Evolutionary conservation across 2,113 vertebrate genomes (phyloP).

Genomic region (Chroicocephalus ridibundus): DNA sequence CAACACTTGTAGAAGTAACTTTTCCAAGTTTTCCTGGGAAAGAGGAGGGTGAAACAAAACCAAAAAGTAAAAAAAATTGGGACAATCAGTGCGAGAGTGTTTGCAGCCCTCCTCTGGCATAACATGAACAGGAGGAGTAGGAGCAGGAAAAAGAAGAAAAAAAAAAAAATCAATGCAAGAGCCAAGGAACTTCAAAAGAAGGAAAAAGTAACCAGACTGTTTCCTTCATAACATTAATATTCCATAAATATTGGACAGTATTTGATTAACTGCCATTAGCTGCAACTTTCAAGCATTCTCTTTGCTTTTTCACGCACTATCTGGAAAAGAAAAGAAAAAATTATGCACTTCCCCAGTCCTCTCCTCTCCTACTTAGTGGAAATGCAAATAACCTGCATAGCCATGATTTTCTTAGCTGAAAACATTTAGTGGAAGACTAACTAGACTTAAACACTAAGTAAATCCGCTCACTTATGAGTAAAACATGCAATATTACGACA

Average conservation of each 20-base stretch:
- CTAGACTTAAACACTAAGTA: constrained; percentile 51
- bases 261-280: neutral
- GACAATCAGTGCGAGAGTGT: neutral
- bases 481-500: constrained; percentile 66
- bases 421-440: constrained; percentile 40
- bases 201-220: constrained; percentile 41
- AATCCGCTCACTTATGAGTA: constrained; percentile 46
- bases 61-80: neutral
- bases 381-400: constrained; percentile 3
- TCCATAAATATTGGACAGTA: constrained; percentile 21
- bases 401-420: neutral
- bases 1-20: neutral
- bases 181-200: constrained; percentile 1
- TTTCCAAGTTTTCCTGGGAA: neutral
- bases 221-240: constrained; percentile 21
- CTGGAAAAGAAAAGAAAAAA: neutral
- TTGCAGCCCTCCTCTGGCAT: neutral
- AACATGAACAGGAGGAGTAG: neutral
- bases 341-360: neutral
- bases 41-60: neutral
- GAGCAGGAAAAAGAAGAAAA: neutral
- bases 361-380: neutral
- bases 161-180: neutral
- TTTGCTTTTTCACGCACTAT: neutral
- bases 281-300: neutral